Evolutionary conservation across 2,797 vertebrate genomes (phyloP).

Genomic region (Cryptoblepharus egeriae): DNA sequence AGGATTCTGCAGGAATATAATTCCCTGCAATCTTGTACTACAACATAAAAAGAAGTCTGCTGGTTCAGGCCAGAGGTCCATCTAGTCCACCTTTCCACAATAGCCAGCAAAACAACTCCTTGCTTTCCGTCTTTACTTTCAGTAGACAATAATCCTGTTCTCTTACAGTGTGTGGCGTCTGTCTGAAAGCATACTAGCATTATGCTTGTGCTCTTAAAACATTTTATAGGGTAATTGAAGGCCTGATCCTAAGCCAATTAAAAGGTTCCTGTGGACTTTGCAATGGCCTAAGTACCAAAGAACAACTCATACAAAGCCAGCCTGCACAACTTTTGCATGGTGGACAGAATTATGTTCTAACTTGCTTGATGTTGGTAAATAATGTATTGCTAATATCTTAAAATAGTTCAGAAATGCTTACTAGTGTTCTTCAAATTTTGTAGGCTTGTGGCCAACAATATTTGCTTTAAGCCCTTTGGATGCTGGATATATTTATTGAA

Average conservation of each 20-base stretch:
- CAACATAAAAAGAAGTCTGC: neutral
- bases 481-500: neutral
- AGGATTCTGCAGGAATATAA: no score
- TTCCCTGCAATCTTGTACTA: neutral
- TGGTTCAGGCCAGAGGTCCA: neutral
- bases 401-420: slow-evolving; percentile 23
- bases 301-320: neutral
- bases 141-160: neutral
- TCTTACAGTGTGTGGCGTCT: neutral
- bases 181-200: neutral
- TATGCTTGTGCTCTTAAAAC: neutral
- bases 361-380: slow-evolving; percentile 26
- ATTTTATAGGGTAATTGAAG: slow-evolving; percentile 31
- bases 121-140: neutral
- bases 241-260: slow-evolving; percentile 20
- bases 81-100: neutral
- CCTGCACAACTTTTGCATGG: slow-evolving; percentile 3
- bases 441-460: neutral
- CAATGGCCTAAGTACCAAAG: neutral
- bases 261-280: slow-evolving; percentile 17
- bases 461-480: neutral
- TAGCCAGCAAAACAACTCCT: neutral
- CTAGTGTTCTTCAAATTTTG: neutral
- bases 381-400: slow-evolving; percentile 23
- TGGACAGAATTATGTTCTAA: slow-evolving; percentile 11